Base-by-base conservation (phyloP, 2,113 vertebrate species). In the Coracopsis vasa region DNA sequence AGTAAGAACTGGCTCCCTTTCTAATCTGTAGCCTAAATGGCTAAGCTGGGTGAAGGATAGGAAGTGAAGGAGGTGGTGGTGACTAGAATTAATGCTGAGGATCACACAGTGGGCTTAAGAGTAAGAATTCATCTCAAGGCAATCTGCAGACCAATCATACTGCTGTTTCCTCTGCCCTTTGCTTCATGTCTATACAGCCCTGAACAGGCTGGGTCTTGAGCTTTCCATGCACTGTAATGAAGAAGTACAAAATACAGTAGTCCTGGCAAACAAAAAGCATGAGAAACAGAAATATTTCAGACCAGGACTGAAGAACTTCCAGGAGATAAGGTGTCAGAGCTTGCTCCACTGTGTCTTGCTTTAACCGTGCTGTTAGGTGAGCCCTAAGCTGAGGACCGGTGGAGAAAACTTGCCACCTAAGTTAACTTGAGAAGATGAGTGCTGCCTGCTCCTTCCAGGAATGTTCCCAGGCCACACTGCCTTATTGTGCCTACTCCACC, bases 361-460 rank as follows among this genome's bases (percentile, higher is more conserved):
- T 66, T 37, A 74, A 54, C 3, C 17, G 35, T 5, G 50, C n/a
- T 79, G 28, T 61, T 7, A 45, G 11, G 11, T 20, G 5, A 79
- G 37, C 45, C 35, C 29, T 5, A 27, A 37, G 53, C 24, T 0
- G 0, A 35, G 35, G 80, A 64, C 39, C 16, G 4, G 12, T n/a
- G 14, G 5, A 56, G 5, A 13, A 53, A 61, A 15, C 9, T 39
- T 2, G 1, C 3, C 4, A 23, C 23, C 20, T 29, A 44, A 39
- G 42, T 25, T 75, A 61, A 18, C 51, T 69, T 11, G 35, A 87
- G 41, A 73, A 42, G 27, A 20, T 11, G 6, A 21, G 15, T 16
- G 25, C 61, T 64, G 27, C 29, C 51, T 87, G 48, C 16, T 70
- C 60, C 39, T 83, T 27, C 24, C 1, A 2, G 35, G 42, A 67